Evolutionary conservation across 1,140 invertebrate genomes (phyloP).

Genomic region (Sinella curviseta): DNA sequence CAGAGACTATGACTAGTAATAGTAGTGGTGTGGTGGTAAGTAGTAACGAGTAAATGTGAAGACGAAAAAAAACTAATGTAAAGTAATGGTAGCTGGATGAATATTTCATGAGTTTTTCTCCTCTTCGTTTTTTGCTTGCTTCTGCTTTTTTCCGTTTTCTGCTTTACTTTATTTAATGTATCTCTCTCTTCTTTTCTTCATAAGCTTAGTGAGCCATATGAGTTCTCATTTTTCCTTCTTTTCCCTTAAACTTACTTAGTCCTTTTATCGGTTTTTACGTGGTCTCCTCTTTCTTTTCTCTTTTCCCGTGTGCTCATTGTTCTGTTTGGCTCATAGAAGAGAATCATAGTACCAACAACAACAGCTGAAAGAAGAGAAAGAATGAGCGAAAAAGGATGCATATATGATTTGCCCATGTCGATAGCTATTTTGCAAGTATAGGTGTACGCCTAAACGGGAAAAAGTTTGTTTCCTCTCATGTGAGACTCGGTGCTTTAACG

Average conservation of each 20-base stretch:
- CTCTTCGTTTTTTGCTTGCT: not conserved
- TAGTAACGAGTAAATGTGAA: not conserved
- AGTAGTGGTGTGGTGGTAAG: not conserved
- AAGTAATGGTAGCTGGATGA: slow-evolving; percentile 24
- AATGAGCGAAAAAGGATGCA: no score
- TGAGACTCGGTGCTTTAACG: not conserved
- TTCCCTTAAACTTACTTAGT: not conserved
- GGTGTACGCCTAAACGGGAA: no score
- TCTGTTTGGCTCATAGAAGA: no score
- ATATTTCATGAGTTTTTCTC: slow-evolving; percentile 22
- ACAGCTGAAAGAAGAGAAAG: not conserved
- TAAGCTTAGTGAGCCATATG: not conserved
- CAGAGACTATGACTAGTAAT: not conserved
- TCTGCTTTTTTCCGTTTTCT: not conserved
- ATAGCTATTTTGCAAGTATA: no score
- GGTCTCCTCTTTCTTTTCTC: not conserved
- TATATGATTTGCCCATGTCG: no score
- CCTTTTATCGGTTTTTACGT: not conserved
- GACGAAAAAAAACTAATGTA: slow-evolving; percentile 14
- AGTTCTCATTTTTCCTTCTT: no score
- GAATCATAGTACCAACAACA: no score
- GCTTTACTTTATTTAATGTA: slow-evolving; percentile 6
- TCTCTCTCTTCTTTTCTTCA: no score
- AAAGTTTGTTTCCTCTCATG: no score
- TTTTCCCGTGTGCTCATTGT: not conserved